Percentiles rank a stretch among this genome's conserved stretches.
Evolutionary conservation across 2,113 vertebrate species (phyloP).

Genomic region (Thamnaconus septentrionalis): DNA sequence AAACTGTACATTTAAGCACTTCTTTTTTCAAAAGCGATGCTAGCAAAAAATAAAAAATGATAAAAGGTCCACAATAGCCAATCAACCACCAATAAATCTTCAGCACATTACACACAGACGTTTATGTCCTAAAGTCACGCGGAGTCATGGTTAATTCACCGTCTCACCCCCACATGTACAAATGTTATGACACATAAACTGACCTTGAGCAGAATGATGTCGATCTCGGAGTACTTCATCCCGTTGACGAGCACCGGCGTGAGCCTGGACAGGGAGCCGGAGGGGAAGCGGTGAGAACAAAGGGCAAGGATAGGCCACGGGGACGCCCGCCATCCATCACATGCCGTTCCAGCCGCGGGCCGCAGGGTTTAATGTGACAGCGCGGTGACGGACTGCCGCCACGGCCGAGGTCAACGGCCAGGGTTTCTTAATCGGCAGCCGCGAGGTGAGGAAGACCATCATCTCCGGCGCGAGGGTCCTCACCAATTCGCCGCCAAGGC

Average conservation of each 20-base stretch:
- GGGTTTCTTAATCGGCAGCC: slow-evolving; percentile 47
- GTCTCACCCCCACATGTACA: slow-evolving; percentile 1
- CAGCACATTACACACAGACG: too few relatives aligned
- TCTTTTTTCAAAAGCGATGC: too few relatives aligned
- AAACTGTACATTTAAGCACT: too few relatives aligned
- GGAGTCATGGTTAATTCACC: slow-evolving; percentile 13
- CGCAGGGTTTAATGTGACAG: slow-evolving; percentile 22
- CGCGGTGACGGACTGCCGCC: slow-evolving; percentile 50
- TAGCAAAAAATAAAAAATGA: too few relatives aligned
- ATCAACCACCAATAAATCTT: too few relatives aligned
- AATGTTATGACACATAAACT: slow-evolving; percentile 52
- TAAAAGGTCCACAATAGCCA: too few relatives aligned
- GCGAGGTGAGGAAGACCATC: slow-evolving; percentile 24
- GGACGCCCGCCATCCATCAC: slow-evolving; percentile 42
- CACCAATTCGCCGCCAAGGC: slow-evolving; percentile 22
- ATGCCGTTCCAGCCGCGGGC: slow-evolving; percentile 8
- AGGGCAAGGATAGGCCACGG: slow-evolving; percentile 37
- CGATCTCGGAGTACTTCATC: slow-evolving; percentile 98
- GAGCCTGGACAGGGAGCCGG: slow-evolving; percentile 76
- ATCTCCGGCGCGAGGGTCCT: slow-evolving; percentile 27
- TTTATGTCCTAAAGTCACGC: background rate
- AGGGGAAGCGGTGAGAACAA: slow-evolving; percentile 29
- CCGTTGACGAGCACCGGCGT: slow-evolving; percentile 96
- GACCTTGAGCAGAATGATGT: slow-evolving; percentile 98
- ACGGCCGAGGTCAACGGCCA: slow-evolving; percentile 43